Evolutionary conservation across 1,140 invertebrate genomes (phyloP).

Genomic region (Steinernema khuongi): DNA sequence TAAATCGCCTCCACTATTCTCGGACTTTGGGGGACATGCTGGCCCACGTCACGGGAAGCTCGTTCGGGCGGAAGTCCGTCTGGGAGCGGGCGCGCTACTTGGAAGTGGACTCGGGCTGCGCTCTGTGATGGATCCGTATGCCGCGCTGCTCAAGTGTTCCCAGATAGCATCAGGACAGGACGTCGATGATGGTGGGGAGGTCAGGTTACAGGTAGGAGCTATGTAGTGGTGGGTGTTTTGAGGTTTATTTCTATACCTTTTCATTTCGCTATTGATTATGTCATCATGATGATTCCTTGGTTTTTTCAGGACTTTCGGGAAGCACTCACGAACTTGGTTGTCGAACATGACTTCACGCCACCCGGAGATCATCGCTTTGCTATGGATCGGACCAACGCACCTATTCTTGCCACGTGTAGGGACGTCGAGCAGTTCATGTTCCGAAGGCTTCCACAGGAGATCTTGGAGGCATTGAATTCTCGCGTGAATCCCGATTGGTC

Average conservation of each 20-base stretch:
- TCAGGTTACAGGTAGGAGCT: background rate
- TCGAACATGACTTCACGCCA: background rate
- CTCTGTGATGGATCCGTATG: background rate
- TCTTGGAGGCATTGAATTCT: background rate
- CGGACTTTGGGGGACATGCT: background rate
- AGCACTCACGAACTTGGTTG: background rate
- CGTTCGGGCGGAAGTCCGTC: background rate
- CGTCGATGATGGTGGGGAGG: background rate
- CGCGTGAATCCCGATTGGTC: background rate
- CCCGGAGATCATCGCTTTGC: background rate
- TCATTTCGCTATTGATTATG: too few relatives aligned
- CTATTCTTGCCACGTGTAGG: background rate
- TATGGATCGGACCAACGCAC: background rate
- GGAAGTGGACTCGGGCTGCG: background rate
- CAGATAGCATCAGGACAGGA: background rate
- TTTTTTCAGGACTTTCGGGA: background rate
- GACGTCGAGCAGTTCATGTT: slow-evolving; percentile 7
- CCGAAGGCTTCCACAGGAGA: background rate
- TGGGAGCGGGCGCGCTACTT: background rate
- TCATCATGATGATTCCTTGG: too few relatives aligned
- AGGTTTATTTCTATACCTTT: too few relatives aligned
- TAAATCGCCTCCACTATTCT: too few relatives aligned
- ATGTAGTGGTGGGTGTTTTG: too few relatives aligned
- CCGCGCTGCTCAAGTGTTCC: background rate
- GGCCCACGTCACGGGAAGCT: background rate